Conservation (phyloP, 2,888 invertebrate genomes). For the Fabriciana adippe region DNA sequence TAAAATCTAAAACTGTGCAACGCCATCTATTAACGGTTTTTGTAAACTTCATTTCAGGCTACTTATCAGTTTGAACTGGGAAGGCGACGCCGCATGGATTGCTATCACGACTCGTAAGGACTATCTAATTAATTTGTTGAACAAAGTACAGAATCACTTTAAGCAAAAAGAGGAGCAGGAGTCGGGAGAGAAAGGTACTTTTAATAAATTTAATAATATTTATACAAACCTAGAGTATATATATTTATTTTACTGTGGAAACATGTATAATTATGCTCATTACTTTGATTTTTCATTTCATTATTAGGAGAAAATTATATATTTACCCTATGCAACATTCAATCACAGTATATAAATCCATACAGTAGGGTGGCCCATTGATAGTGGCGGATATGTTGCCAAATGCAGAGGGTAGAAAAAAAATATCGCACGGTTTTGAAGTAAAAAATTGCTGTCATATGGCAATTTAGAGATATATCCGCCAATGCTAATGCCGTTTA, state of each 20-base stretch:
- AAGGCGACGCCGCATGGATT: constrained; percentile 97
- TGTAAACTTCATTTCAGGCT: constrained; percentile 49
- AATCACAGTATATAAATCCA: no score
- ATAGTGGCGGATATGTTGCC: background rate
- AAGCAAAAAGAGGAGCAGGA: constrained; percentile 78
- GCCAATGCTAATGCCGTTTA: no score
- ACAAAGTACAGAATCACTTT: constrained; percentile 85
- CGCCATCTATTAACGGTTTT: background rate
- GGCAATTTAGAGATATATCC: no score
- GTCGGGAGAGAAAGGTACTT: constrained; percentile 65
- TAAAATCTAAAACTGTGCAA: background rate
- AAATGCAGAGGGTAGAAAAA: no score
- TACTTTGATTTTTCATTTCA: no score
- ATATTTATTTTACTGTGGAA: background rate
- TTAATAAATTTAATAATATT: background rate
- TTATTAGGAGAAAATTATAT: no score
- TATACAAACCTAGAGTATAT: background rate
- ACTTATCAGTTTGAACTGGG: constrained; percentile 75
- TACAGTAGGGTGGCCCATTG: no score
- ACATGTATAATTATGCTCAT: no score
- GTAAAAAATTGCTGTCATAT: no score
- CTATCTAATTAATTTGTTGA: constrained; percentile 87
- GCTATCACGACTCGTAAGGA: constrained; percentile 93
- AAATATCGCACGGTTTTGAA: no score
- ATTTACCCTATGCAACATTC: no score